Conservation (phyloP, 2,888 invertebrate genomes). For the Matsumyia berberina region DNA sequence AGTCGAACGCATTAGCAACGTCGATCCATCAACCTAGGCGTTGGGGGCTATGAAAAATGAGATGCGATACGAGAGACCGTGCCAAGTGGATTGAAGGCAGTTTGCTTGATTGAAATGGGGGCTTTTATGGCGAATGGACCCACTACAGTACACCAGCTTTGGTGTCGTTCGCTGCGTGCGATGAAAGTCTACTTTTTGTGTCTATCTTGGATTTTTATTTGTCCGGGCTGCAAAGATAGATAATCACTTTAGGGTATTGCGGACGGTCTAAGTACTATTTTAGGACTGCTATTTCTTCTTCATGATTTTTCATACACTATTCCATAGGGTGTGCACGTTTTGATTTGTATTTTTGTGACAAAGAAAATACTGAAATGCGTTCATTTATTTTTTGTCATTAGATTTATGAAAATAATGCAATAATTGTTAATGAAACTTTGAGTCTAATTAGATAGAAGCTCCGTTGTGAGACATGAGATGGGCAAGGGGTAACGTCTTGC, state of each 20-base stretch:
- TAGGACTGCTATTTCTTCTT: background rate
- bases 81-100: constrained; percentile 42
- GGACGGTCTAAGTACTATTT: constrained; percentile 10
- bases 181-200: background rate
- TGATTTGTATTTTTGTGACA: no score
- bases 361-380: no score
- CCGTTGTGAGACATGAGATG: no score
- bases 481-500: no score
- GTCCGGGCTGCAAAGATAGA: constrained; percentile 4
- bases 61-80: constrained; percentile 28
- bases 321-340: no score
- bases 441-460: no score
- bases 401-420: no score
- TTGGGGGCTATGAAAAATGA: constrained; percentile 63
- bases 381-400: no score
- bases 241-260: constrained; percentile 44
- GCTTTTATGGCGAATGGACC: constrained; percentile 43
- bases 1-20: constrained; percentile 63
- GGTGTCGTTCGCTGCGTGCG: background rate
- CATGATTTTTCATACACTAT: background rate
- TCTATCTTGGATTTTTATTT: background rate
- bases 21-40: constrained; percentile 66
- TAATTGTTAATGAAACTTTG: no score
- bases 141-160: background rate
- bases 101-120: constrained; percentile 67